Conservation (phyloP, 2,113 vertebrate genomes). For the Ceyx cyanopectus region DNA sequence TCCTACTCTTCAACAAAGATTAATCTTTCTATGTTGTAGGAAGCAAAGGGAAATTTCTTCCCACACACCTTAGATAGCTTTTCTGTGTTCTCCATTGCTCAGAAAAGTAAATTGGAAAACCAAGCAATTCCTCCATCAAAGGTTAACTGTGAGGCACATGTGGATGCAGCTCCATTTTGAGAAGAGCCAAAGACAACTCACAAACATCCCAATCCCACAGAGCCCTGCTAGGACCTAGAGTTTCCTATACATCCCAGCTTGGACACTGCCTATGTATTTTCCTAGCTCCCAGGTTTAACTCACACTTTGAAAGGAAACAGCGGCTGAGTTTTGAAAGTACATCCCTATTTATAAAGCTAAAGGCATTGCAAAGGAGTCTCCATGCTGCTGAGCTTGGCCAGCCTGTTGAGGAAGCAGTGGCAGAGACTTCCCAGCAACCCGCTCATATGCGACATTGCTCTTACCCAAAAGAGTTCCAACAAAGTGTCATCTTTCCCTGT, state of each 20-base stretch:
- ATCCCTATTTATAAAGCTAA: not conserved
- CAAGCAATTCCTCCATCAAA: not conserved
- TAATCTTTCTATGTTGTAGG: not conserved
- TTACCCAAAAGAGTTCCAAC: not conserved
- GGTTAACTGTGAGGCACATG: not conserved
- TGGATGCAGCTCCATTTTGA: not conserved
- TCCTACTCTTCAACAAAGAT: not conserved
- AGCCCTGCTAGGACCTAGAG: not conserved
- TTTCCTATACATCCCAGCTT: not conserved
- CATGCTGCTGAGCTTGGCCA: not conserved
- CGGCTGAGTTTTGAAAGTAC: not conserved
- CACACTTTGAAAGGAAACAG: rapidly evolving
- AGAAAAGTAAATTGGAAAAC: not conserved
- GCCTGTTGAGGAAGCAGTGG: not conserved
- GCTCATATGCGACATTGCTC: not conserved
- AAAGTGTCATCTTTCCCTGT: not conserved
- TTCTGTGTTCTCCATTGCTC: not conserved
- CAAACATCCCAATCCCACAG: not conserved
- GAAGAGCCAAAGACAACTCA: not conserved
- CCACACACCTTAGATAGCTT: not conserved
- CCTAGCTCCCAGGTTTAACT: not conserved
- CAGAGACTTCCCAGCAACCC: not conserved
- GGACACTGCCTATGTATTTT: not conserved
- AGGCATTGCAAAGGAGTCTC: not conserved
- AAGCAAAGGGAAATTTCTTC: not conserved